These are phyloP conservation scores for Sebastes flavidus DNA, from an alignment of 2,797 vertebrate species.

Conservation along the genomic window DNA sequence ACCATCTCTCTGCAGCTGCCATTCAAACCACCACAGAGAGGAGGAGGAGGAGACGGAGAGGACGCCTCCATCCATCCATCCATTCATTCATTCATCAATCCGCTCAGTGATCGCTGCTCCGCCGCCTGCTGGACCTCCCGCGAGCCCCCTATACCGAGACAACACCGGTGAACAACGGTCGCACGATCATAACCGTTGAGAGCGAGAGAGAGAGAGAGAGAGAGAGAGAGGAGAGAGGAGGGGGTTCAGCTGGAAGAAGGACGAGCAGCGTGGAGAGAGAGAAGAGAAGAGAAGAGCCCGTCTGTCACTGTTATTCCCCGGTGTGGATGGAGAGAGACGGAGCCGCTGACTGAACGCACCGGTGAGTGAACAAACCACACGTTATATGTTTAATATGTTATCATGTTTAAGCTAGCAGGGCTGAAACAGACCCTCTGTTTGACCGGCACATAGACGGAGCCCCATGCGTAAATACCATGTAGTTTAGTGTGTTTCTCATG, in stretches of 20 bases:
- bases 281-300: conserved; percentile 9
- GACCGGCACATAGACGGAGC: background rate
- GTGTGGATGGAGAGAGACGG: conserved; percentile 75
- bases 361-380: conserved; percentile 70
- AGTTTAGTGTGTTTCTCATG: background rate
- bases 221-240: background rate
- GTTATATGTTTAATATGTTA: background rate
- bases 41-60: conserved; percentile 51
- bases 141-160: conserved; percentile 46
- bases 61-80: conserved; percentile 45
- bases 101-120: conserved; percentile 25
- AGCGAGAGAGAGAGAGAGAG: background rate
- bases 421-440: background rate
- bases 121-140: conserved; percentile 65
- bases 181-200: conserved; percentile 49
- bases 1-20: conserved; percentile 34
- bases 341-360: conserved; percentile 44
- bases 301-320: conserved; percentile 59
- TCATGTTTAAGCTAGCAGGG: background rate
- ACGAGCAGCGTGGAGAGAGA: conserved; percentile 2
- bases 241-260: conserved; percentile 34
- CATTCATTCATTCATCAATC: conserved; percentile 51
- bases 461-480: background rate
- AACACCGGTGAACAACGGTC: conserved; percentile 45
- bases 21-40: conserved; percentile 33